Evolutionary conservation across 2,113 vertebrate species (phyloP).

Genomic region (Paraplagusia blochii): DNA sequence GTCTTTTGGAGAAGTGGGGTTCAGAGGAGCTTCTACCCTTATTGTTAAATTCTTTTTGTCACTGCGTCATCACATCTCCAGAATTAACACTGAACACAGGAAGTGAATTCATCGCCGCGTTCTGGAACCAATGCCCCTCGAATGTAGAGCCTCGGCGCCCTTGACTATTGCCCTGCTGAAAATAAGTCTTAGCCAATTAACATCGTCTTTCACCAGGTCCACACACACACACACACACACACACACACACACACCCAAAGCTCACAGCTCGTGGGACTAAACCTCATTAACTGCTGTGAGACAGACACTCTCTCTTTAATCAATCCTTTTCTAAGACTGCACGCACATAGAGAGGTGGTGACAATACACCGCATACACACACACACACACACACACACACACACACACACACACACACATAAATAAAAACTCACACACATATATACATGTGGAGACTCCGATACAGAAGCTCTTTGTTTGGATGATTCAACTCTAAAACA

Average conservation of each 20-base stretch:
- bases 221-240: constrained; percentile 55
- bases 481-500: constrained; percentile 78
- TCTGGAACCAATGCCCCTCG: constrained; percentile 49
- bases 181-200: constrained; percentile 78
- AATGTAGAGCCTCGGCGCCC: constrained; percentile 63
- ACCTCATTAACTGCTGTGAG: constrained; percentile 78
- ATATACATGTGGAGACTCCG: constrained; percentile 6
- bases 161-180: constrained; percentile 72
- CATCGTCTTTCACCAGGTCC: constrained; percentile 68
- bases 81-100: constrained; percentile 45
- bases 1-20: too few relatives aligned
- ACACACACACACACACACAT: constrained; percentile 27
- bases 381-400: constrained; percentile 25
- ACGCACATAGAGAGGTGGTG: constrained; percentile 60
- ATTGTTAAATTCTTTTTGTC: too few relatives aligned
- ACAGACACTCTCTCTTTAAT: constrained; percentile 77
- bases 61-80: constrained; percentile 63
- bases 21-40: too few relatives aligned
- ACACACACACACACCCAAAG: constrained; percentile 49
- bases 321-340: constrained; percentile 75
- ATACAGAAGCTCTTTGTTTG: constrained; percentile 67
- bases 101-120: constrained; percentile 42
- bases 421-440: constrained; percentile 29
- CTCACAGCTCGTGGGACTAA: constrained; percentile 72
- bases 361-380: constrained; percentile 60